Percentiles rank a stretch among this genome's conserved stretches.
Conservation (phyloP, 2,888 invertebrate genomes). For the Tigriopus californicus region DNA sequence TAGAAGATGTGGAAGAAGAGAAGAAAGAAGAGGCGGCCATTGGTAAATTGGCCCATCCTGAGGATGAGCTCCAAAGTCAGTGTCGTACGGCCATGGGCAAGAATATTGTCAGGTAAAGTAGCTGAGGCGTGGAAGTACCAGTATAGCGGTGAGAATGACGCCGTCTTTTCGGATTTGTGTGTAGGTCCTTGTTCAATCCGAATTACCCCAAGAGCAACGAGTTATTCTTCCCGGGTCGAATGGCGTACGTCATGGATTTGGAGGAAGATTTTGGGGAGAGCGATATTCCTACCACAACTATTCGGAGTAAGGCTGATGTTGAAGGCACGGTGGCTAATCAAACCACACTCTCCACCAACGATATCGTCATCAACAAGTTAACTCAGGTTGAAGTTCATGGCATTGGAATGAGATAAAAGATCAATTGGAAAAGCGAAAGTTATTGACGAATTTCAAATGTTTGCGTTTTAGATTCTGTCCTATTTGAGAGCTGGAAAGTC, state of each 20-base stretch:
- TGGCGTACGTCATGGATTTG: slow-evolving; percentile 95
- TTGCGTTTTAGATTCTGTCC: slow-evolving; percentile 45
- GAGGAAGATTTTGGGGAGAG: slow-evolving; percentile 63
- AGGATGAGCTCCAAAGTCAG: too few relatives aligned
- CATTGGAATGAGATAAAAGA: too few relatives aligned
- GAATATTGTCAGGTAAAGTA: too few relatives aligned
- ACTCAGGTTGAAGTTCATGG: slow-evolving; percentile 49
- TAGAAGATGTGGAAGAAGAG: slow-evolving; percentile 58
- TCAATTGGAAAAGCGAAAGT: too few relatives aligned
- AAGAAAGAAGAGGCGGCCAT: slow-evolving; percentile 44
- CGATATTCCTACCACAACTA: slow-evolving; percentile 88
- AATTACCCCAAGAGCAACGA: slow-evolving; percentile 46
- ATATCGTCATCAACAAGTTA: slow-evolving; percentile 76
- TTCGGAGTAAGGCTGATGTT: slow-evolving; percentile 77
- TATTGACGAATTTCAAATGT: too few relatives aligned
- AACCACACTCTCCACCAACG: slow-evolving; percentile 38
- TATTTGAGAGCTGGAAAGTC: slow-evolving; percentile 61
- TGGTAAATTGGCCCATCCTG: too few relatives aligned
- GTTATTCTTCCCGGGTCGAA: slow-evolving; percentile 78
- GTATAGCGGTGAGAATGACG: too few relatives aligned
- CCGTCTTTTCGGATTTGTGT: too few relatives aligned
- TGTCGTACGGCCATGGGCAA: too few relatives aligned
- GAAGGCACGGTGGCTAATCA: slow-evolving; percentile 18
- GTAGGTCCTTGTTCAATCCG: slow-evolving; percentile 17
- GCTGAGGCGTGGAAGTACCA: too few relatives aligned